Base-by-base conservation (phyloP, 2,888 invertebrate species). In the Cordilura impudica region DNA sequence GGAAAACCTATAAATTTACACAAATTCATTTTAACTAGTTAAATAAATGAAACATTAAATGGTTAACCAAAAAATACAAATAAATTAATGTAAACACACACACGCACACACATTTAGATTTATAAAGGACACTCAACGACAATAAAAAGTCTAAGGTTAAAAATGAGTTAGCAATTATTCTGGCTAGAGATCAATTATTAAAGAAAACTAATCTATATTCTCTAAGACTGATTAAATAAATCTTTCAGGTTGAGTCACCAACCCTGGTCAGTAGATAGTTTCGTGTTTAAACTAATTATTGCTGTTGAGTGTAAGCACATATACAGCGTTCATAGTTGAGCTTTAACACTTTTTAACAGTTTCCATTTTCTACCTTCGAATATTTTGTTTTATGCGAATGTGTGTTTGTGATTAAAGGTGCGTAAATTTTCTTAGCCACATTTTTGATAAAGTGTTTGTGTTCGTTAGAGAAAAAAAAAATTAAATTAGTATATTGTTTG, bases 1-100 rank as follows among this genome's bases (percentile, higher is more conserved):
- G 16, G n/a, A 35, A 61, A 39, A 16, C 53, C 39, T 16, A 51
- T 19, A 70, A 47, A 66, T 54, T 18, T 63, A 58, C 39, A 70
- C 58, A 78, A 49, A 67, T 51, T 51, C 49, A 73, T 72, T 67
- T 19, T 19, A 58, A 69, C 58, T 58, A 65, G 58, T 53, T 54
- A 58, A 73, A 58, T 51, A 66, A 70, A 78, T 74, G 70, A 70
- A 78, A 74, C 74, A 74, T 53, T 65, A 74, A 39, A 39, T 70
- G 53, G 65, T 70, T 53, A 74, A 70, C 72, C 61, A 31, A 19
- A 26, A 56, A 31, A 31, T 56, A 53, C 21, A 56, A 67, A 74
- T 5, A 10, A 47, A 26, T 8, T 39, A 29, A 53, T 12, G 31
- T 39, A 2, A 45, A 39, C 8, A 72, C 5, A 8, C 23, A 61